Evolutionary conservation across 2,888 invertebrate species (phyloP).

Genomic region (Ophion obscuratus): DNA sequence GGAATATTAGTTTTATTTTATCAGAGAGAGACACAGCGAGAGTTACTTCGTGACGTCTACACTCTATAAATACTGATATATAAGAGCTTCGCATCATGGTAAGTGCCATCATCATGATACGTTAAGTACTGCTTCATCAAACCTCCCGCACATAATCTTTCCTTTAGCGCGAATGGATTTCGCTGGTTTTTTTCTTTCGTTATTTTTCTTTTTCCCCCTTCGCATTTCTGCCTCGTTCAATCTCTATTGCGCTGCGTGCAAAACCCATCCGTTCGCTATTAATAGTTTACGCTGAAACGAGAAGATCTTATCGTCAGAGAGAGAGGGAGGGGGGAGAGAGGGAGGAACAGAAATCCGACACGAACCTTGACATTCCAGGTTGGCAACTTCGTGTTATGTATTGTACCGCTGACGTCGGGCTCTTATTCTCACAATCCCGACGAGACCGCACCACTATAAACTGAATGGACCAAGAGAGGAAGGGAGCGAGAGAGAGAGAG

Average conservation of each 20-base stretch:
- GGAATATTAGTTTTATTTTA: conserved; percentile 48
- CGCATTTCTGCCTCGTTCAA: conserved; percentile 12
- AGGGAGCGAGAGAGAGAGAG: conserved; percentile 22
- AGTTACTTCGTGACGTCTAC: conserved; percentile 23
- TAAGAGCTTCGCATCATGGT: conserved; percentile 68
- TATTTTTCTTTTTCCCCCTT: neutral
- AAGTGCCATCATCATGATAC: conserved; percentile 66
- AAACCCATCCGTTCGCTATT: conserved; percentile 69
- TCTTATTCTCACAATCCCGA: conserved; percentile 43
- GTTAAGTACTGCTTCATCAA: conserved; percentile 74
- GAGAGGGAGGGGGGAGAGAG: conserved; percentile 62
- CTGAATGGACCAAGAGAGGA: conserved; percentile 37
- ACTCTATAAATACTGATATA: conserved; percentile 51
- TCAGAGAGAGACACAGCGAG: conserved; percentile 9
- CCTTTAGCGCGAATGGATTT: conserved; percentile 34
- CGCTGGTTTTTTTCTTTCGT: conserved; percentile 9
- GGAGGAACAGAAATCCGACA: conserved; percentile 56
- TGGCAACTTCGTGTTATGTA: conserved; percentile 54
- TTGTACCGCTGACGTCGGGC: conserved; percentile 40
- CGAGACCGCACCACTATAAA: conserved; percentile 44
- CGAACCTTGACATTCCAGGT: conserved; percentile 70
- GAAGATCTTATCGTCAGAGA: conserved; percentile 71
- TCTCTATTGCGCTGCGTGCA: conserved; percentile 49
- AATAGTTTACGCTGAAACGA: conserved; percentile 70
- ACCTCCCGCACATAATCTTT: conserved; percentile 66